phyloP scores from a whole-genome alignment of 2,888 invertebrate genomes.

The Calliopum simillimum region DNA sequence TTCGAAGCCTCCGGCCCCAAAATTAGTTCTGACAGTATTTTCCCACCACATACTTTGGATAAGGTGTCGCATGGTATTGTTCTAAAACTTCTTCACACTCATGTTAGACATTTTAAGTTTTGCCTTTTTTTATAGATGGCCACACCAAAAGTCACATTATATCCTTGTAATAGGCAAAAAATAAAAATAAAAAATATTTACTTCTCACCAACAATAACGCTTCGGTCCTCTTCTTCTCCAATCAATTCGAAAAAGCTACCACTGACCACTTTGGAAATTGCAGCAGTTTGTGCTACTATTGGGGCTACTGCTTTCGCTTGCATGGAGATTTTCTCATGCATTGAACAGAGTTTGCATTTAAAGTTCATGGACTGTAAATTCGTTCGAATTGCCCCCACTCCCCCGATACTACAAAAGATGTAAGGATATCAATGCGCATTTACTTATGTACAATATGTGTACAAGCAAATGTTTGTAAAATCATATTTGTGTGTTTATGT shows the following conservation, averaged over 20 bases:
- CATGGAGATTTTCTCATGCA: slow-evolving; percentile 21
- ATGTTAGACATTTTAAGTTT: too few relatives aligned
- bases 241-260: slow-evolving; percentile 12
- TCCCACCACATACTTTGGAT: too few relatives aligned
- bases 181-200: too few relatives aligned
- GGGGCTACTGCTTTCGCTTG: slow-evolving; percentile 3
- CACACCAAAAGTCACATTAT: too few relatives aligned
- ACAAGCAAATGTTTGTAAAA: background rate
- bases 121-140: too few relatives aligned
- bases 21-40: too few relatives aligned
- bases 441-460: background rate
- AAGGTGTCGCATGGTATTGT: too few relatives aligned
- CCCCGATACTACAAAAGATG: background rate
- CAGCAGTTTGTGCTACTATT: background rate
- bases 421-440: background rate
- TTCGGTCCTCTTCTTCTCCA: slow-evolving; percentile 1
- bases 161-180: too few relatives aligned
- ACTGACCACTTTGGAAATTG: slow-evolving; percentile 31
- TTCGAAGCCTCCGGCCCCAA: too few relatives aligned
- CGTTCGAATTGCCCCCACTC: background rate
- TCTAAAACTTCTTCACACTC: too few relatives aligned
- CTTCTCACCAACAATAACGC: background rate
- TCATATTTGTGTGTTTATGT: background rate
- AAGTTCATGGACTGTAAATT: slow-evolving; percentile 28
- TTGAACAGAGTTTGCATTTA: slow-evolving; percentile 14